phyloP scores from a whole-genome alignment of 2,888 invertebrate genomes.

The Seladonia tumulorum region DNA sequence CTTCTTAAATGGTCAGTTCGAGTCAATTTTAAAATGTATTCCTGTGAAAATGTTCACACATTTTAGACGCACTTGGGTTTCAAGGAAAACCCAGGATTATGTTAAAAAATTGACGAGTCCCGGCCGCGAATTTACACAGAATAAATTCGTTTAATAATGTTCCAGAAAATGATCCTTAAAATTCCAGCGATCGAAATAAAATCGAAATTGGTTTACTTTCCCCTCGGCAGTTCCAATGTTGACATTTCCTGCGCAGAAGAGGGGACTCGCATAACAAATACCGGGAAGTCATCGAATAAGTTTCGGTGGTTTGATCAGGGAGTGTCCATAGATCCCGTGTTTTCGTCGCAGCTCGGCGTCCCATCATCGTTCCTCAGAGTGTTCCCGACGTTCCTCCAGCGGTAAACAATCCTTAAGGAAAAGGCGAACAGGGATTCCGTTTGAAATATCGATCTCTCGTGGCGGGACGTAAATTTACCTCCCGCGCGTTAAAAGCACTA shows the following conservation, averaged over 20 bases:
- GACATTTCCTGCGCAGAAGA: not conserved
- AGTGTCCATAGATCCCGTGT: not conserved
- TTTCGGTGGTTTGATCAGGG: not conserved
- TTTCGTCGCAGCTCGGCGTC: conserved; percentile 10
- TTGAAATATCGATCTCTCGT: conserved; percentile 59
- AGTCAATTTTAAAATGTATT: too few relatives aligned
- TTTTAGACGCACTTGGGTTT: too few relatives aligned
- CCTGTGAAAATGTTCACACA: too few relatives aligned
- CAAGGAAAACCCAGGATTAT: too few relatives aligned
- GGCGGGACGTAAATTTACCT: conserved; percentile 38
- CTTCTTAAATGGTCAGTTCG: too few relatives aligned
- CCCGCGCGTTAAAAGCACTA: conserved; percentile 52
- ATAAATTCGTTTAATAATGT: too few relatives aligned
- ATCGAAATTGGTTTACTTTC: too few relatives aligned
- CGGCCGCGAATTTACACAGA: too few relatives aligned
- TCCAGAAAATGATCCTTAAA: not conserved
- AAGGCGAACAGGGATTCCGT: not conserved
- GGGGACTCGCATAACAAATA: not conserved
- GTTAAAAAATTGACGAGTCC: too few relatives aligned
- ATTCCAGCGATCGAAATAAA: not conserved
- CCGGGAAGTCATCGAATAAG: not conserved
- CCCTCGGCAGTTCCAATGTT: not conserved
- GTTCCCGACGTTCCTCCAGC: conserved; percentile 4
- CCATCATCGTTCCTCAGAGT: conserved; percentile 13
- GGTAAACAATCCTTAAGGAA: conserved; percentile 24